These are phyloP conservation scores for Mormyrus proboscirostris DNA, from an alignment of 2,797 vertebrate genomes.

Conservation along the genomic window DNA sequence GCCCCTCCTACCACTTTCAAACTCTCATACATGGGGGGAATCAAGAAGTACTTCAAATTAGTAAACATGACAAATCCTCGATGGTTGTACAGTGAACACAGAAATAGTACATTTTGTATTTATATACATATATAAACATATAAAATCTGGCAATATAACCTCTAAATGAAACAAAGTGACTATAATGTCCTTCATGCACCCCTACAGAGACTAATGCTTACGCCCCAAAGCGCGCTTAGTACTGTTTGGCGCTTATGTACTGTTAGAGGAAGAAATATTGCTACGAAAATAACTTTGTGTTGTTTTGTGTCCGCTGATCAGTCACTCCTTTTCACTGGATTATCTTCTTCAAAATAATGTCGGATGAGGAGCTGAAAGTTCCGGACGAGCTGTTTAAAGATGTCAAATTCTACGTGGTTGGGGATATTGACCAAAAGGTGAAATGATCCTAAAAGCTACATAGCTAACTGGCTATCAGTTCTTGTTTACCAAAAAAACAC, in stretches of 20 bases:
- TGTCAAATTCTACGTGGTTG: constrained; percentile 93
- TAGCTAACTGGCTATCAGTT: constrained; percentile 19
- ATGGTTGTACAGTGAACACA: not conserved
- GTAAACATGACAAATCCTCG: not conserved
- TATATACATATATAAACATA: not conserved
- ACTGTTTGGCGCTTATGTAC: constrained; percentile 59
- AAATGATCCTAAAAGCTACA: constrained; percentile 26
- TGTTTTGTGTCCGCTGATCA: not conserved
- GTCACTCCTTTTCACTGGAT: not conserved
- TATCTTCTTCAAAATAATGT: constrained; percentile 51
- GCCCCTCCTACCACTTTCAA: constrained; percentile 12
- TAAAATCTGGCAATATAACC: not conserved
- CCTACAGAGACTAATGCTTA: constrained; percentile 15
- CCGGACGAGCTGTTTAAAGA: constrained; percentile 89
- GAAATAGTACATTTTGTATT: not conserved
- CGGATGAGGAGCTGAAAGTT: constrained; percentile 69
- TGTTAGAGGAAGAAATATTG: constrained; percentile 22
- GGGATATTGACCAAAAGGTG: constrained; percentile 93
- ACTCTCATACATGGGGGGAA: not conserved
- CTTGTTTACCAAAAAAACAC: not conserved
- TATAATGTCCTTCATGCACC: not conserved
- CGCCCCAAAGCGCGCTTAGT: constrained; percentile 51
- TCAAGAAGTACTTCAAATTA: not conserved
- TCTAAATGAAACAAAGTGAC: not conserved
- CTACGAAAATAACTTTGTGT: constrained; percentile 18